A percentile compares a stretch with the other conserved stretches of the same genome.
Evolutionary conservation across 2,888 invertebrate genomes (phyloP).

Genomic region (Drosophila paranaensis): DNA sequence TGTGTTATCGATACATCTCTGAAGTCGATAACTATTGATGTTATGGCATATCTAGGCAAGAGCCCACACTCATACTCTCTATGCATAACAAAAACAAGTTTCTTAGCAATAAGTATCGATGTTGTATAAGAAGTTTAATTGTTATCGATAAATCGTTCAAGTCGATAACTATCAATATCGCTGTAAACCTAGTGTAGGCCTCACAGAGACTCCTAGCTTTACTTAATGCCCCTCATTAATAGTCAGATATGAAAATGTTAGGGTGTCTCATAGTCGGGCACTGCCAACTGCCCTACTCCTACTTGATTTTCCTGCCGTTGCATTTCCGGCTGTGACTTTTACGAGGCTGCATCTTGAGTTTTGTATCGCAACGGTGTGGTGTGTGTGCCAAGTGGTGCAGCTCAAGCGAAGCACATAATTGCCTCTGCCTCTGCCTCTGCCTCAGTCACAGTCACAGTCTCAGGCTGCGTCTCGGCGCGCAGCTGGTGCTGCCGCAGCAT

Average conservation of each 20-base stretch:
- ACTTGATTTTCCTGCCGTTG: conserved; percentile 43
- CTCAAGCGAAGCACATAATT: conserved; percentile 81
- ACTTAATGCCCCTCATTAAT: no score
- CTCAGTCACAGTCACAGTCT: conserved; percentile 15
- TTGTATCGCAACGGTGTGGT: conserved; percentile 1
- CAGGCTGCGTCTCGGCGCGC: conserved; percentile 1
- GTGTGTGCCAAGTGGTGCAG: conserved; percentile 53
- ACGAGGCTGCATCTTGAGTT: conserved; percentile 65
- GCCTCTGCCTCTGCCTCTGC: conserved; percentile 60
- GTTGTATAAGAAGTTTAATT: no score
- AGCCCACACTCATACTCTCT: no score
- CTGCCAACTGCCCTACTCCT: background rate
- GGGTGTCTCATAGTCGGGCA: background rate
- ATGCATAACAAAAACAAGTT: no score
- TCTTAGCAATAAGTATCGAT: no score
- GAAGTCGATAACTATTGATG: background rate
- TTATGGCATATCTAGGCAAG: no score
- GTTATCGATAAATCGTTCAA: background rate
- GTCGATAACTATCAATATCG: background rate
- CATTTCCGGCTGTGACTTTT: conserved; percentile 78
- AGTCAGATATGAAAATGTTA: background rate
- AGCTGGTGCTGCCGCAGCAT: conserved; percentile 19
- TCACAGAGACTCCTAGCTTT: no score
- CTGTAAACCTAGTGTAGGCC: no score
- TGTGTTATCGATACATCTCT: background rate